phyloP scores from a whole-genome alignment of 2,888 invertebrate species.

The Drepanosiphum platanoidis region DNA sequence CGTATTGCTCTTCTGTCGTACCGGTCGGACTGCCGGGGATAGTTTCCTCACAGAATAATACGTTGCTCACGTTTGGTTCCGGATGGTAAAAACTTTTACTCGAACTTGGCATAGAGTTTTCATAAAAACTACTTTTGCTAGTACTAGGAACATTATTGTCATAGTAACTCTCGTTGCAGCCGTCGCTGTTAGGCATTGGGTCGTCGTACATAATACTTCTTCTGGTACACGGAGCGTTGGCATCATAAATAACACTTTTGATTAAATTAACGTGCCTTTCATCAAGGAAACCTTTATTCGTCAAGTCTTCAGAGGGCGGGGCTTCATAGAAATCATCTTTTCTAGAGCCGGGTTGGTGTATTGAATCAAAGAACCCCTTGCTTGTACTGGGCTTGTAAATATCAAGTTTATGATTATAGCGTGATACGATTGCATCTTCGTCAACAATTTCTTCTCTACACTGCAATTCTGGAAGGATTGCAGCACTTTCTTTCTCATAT shows the following conservation, averaged over 20 bases:
- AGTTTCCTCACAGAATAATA: conserved; percentile 86
- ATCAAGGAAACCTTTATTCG: conserved; percentile 4
- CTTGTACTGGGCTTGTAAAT: conserved; percentile 36
- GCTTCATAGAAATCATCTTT: conserved; percentile 5
- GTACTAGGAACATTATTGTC: background rate
- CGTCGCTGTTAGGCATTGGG: background rate
- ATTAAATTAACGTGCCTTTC: background rate
- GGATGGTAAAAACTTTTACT: conserved; percentile 6
- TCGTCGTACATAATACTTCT: background rate
- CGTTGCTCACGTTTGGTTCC: conserved; percentile 66
- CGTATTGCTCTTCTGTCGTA: conserved; percentile 67
- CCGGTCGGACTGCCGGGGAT: conserved; percentile 90
- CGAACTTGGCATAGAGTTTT: background rate
- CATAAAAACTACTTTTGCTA: conserved; percentile 17
- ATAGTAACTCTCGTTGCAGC: background rate
- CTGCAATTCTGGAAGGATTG: background rate
- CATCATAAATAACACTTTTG: conserved; percentile 17
- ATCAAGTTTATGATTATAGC: conserved; percentile 11
- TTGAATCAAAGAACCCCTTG: conserved; percentile 32
- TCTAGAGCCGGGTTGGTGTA: background rate
- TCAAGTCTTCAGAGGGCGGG: background rate
- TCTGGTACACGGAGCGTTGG: background rate
- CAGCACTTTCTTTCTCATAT: background rate
- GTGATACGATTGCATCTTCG: conserved; percentile 21
- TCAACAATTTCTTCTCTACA: conserved; percentile 42